phyloP scores from a whole-genome alignment of 1,140 invertebrate genomes.

The Drosophila parabipectinata region DNA sequence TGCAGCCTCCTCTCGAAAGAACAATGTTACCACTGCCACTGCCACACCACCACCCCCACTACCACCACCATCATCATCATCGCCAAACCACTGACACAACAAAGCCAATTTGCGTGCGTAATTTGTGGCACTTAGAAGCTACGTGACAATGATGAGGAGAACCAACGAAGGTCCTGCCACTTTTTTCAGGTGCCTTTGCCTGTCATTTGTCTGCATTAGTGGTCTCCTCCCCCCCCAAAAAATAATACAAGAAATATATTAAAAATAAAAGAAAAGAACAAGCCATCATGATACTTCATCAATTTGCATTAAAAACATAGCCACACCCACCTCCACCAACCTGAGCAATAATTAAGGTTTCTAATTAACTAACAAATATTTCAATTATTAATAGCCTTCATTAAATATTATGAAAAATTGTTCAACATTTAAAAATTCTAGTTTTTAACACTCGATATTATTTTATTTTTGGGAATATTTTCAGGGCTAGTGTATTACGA shows the following conservation, averaged over 20 bases:
- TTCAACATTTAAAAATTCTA: background rate
- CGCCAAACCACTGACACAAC: constrained; percentile 40
- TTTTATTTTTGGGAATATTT: constrained; percentile 1
- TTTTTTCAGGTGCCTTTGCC: constrained; percentile 35
- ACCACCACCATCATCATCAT: background rate
- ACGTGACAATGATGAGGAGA: constrained; percentile 56
- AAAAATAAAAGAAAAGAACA: background rate
- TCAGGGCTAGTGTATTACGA: constrained; percentile 14
- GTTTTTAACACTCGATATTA: background rate
- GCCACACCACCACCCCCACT: no score
- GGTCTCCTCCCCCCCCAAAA: background rate
- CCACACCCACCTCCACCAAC: constrained; percentile 20
- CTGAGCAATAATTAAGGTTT: constrained; percentile 69
- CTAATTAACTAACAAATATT: constrained; percentile 66
- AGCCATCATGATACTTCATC: constrained; percentile 22
- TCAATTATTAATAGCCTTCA: constrained; percentile 7
- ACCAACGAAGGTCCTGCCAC: background rate
- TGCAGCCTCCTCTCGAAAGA: constrained; percentile 18
- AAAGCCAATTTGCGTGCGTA: constrained; percentile 82
- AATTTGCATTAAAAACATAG: constrained; percentile 63
- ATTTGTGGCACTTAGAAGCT: constrained; percentile 78
- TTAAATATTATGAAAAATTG: background rate
- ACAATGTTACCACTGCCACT: background rate
- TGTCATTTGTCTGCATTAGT: constrained; percentile 81
- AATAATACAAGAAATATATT: background rate